Evolutionary conservation across 1,140 invertebrate genomes (phyloP).

Genomic region (Protaetia brevitarsis): DNA sequence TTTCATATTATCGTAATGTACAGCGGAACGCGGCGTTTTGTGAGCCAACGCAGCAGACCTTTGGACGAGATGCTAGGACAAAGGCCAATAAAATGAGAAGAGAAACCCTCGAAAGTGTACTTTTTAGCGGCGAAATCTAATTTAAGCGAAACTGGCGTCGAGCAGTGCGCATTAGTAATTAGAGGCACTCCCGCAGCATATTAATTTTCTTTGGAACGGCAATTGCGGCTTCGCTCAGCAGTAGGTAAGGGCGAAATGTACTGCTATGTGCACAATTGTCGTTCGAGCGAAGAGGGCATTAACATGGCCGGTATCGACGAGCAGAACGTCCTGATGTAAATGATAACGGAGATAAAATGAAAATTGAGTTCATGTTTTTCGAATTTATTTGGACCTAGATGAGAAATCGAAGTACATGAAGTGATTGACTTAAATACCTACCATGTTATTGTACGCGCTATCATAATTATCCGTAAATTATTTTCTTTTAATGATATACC

Average conservation of each 20-base stretch:
- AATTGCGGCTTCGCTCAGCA: neutral
- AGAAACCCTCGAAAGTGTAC: neutral
- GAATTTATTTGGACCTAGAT: no score
- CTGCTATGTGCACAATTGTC: neutral
- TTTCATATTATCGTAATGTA: neutral
- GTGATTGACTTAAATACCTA: no score
- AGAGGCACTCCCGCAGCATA: neutral
- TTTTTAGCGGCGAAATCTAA: conserved; percentile 3
- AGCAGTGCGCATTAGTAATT: neutral
- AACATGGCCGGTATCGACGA: no score
- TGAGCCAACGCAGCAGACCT: neutral
- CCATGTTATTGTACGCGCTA: no score
- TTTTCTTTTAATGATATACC: no score
- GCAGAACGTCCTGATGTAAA: no score
- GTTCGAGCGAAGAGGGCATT: no score
- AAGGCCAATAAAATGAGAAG: neutral
- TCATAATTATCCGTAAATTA: no score
- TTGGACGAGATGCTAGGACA: neutral
- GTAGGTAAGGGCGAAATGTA: neutral
- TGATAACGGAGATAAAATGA: neutral
- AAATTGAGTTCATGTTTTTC: no score
- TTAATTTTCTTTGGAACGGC: neutral
- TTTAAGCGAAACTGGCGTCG: neutral
- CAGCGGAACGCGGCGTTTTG: neutral
- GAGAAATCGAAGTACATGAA: no score